phyloP scores from a whole-genome alignment of 2,113 vertebrate genomes.

The Thermophis baileyi region DNA sequence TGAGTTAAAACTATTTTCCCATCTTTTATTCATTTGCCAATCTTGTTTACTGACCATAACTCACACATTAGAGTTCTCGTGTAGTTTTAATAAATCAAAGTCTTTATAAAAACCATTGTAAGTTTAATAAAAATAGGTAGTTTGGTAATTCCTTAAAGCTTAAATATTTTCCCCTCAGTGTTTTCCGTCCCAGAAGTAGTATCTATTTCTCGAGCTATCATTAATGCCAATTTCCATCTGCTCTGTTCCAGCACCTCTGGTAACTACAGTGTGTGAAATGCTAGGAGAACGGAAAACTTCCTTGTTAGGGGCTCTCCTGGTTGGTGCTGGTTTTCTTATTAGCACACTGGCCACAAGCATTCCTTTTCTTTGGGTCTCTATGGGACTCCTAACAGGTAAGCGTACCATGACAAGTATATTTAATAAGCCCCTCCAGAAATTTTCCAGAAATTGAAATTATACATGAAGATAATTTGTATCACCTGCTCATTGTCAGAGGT shows the following conservation, averaged over 20 bases:
- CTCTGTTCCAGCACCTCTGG: constrained; percentile 73
- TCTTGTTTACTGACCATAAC: fast-evolving
- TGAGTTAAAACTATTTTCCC: not conserved
- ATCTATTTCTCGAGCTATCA: not conserved
- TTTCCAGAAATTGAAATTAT: not conserved
- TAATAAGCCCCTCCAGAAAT: not conserved
- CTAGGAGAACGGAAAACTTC: constrained; percentile 77
- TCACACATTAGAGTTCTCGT: not conserved
- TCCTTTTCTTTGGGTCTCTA: constrained; percentile 86
- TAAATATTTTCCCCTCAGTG: not conserved
- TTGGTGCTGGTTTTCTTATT: constrained; percentile 79
- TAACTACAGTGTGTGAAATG: constrained; percentile 73
- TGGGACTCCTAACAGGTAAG: constrained; percentile 89
- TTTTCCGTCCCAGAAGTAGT: fast-evolving
- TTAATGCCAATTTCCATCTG: fast-evolving
- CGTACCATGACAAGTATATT: not conserved
- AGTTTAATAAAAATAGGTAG: not conserved
- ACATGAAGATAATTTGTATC: not conserved
- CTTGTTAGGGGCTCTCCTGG: constrained; percentile 74
- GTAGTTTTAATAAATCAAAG: not conserved
- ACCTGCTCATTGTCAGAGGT: not conserved
- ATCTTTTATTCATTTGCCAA: fast-evolving
- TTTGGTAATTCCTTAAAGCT: not conserved
- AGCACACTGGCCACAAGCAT: constrained; percentile 82
- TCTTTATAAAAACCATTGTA: not conserved